Evolutionary conservation across 2,797 vertebrate species (phyloP).

Genomic region (Fundulus diaphanus): DNA sequence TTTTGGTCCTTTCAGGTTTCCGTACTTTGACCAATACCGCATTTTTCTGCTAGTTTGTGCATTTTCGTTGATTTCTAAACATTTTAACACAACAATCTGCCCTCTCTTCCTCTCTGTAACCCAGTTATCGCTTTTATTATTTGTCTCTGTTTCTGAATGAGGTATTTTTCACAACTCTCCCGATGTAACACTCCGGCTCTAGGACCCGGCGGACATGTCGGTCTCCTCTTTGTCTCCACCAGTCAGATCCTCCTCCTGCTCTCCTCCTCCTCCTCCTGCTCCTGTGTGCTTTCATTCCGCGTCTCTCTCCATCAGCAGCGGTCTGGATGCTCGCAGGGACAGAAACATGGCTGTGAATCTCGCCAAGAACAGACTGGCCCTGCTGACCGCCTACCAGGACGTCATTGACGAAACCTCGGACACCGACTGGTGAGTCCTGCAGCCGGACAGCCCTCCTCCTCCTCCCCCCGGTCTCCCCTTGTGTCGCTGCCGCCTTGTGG

Average conservation of each 20-base stretch:
- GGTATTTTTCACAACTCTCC: not conserved
- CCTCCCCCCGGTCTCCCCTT: not conserved
- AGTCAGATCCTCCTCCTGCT: slow-evolving; percentile 59
- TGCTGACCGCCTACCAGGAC: slow-evolving; percentile 95
- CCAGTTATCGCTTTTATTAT: not conserved
- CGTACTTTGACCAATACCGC: too few species aligned
- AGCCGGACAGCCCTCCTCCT: not conserved
- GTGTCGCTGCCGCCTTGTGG: not conserved
- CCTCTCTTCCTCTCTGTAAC: too few species aligned
- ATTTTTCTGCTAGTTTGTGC: too few species aligned
- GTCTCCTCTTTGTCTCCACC: slow-evolving; percentile 77
- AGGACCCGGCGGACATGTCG: slow-evolving; percentile 51
- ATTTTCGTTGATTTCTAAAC: too few species aligned
- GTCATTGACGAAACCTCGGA: slow-evolving; percentile 91
- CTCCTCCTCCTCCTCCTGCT: slow-evolving; percentile 37
- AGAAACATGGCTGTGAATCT: slow-evolving; percentile 89
- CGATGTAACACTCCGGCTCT: slow-evolving; percentile 10
- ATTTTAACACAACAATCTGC: too few species aligned
- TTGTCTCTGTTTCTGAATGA: not conserved
- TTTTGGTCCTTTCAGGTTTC: too few species aligned
- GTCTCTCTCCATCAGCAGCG: slow-evolving; percentile 74
- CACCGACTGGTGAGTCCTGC: slow-evolving; percentile 91
- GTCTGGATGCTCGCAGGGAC: slow-evolving; percentile 79
- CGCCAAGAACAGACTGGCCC: slow-evolving; percentile 91
- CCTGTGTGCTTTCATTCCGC: slow-evolving; percentile 56